Evolutionary conservation across 2,113 vertebrate genomes (phyloP), one percentile per base, ranked within the genome.

Genomic region (Lepidothrix coronata): DNA sequence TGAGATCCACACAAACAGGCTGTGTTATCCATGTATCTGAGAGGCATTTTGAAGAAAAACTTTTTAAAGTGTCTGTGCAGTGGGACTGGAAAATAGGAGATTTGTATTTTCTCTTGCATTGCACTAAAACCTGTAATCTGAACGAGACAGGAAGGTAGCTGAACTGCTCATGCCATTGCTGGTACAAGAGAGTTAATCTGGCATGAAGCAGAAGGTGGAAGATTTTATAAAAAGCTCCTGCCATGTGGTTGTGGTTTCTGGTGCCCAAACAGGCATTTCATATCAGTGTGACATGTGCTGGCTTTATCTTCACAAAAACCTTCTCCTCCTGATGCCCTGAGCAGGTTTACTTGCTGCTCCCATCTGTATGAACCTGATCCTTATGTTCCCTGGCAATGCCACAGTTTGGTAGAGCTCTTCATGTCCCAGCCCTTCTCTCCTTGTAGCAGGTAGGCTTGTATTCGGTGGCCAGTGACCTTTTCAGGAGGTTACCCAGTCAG

Each of bases 141-240:
- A 81, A 83, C 65, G 76, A 78, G 70, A 39, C 41, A 83, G 88
- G 57, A 81, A 78, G 25, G 79, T 75, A 63, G 41, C 62, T 70
- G 89, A 76, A 48, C 55, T 79, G 67, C 73, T 96, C 57, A 37
- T 9, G 15, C 35, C 24, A 0, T 85, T 91, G 70, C 39, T 81
- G 41, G 37, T 86, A 43, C 70, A 75, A 78, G 83, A 44, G 17
- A 57, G 28, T 81, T 96, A 81, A 87, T 88, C 62, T 92, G 65
- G 48, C 83, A 37, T 75, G 75, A 79, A 6, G 23, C 61, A 92
- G 90, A 84, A 96, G 55, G 85, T 74, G 52, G 52, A 80, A 78
- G 68, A 67, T 57, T 93, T 94, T 89, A 78, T 78, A 75, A 92
- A 95, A 93, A 92, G 37, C 83, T 91, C 31, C 30, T 91, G 79